A percentile compares a stretch with the other conserved stretches of the same genome.
These are phyloP conservation scores for Lottia scabra DNA, from an alignment of 2,888 invertebrate genomes.

Conservation along the genomic window DNA sequence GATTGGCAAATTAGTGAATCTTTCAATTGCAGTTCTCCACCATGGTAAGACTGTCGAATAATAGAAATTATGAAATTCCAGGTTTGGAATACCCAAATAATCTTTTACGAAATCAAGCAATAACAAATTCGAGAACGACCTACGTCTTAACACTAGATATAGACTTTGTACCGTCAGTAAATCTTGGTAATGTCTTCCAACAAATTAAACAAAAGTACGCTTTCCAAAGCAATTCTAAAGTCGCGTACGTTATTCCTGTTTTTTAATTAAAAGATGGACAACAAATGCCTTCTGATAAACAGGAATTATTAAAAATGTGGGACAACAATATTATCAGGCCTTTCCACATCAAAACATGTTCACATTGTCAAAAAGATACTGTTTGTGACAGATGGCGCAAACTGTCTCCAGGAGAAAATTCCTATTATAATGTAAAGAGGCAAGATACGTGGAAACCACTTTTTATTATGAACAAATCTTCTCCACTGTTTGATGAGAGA, in stretches of 20 bases:
- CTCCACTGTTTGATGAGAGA: slow-evolving; percentile 73
- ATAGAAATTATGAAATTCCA: slow-evolving; percentile 62
- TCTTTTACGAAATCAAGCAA: slow-evolving; percentile 72
- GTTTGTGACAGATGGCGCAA: slow-evolving; percentile 72
- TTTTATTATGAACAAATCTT: slow-evolving; percentile 70
- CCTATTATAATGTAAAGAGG: slow-evolving; percentile 72
- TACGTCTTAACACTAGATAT: slow-evolving; percentile 72
- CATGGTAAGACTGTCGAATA: neutral
- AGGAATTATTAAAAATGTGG: slow-evolving; percentile 68
- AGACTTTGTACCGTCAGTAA: slow-evolving; percentile 72
- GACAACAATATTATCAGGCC: slow-evolving; percentile 69
- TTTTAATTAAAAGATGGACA: slow-evolving; percentile 70
- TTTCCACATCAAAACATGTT: slow-evolving; percentile 72
- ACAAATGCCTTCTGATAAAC: slow-evolving; percentile 68
- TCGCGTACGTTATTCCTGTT: slow-evolving; percentile 73
- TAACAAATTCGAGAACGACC: slow-evolving; percentile 69
- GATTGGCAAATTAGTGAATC: slow-evolving; percentile 9
- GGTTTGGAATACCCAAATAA: slow-evolving; percentile 72
- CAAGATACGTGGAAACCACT: slow-evolving; percentile 75
- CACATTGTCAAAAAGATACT: slow-evolving; percentile 73
- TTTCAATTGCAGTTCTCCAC: slow-evolving; percentile 15
- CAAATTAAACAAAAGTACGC: slow-evolving; percentile 55
- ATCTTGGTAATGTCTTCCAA: slow-evolving; percentile 66
- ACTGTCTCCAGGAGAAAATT: slow-evolving; percentile 47
- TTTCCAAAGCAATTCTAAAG: slow-evolving; percentile 17